Conservation (phyloP, 2,888 invertebrate species). For the Cetonia aurata region DNA sequence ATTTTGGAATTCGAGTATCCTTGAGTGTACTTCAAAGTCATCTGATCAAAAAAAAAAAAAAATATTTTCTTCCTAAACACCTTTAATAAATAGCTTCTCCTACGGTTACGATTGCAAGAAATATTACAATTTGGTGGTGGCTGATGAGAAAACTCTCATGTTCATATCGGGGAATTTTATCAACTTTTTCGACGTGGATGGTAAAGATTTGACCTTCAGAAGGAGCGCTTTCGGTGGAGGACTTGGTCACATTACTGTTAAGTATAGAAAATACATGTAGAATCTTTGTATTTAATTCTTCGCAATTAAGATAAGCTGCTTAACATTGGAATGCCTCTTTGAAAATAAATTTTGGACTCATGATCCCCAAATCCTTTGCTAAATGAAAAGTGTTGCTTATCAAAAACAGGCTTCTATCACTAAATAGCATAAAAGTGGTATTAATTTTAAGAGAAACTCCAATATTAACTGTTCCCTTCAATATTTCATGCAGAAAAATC, state of each 20-base stretch:
- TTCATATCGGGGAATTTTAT: slow-evolving; percentile 88
- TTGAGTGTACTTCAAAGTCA: slow-evolving; percentile 59
- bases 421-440: too few species aligned
- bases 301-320: not conserved
- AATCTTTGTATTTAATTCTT: too few species aligned
- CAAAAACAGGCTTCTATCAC: too few species aligned
- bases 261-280: too few species aligned
- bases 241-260: slow-evolving; percentile 83
- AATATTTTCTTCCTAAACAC: slow-evolving; percentile 12
- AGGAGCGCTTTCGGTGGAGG: slow-evolving; percentile 83
- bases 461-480: not conserved
- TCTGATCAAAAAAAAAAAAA: not conserved
- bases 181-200: slow-evolving; percentile 79
- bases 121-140: slow-evolving; percentile 77
- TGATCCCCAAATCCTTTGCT: too few species aligned
- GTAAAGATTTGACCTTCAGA: slow-evolving; percentile 76
- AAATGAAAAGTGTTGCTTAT: too few species aligned
- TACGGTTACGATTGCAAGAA: slow-evolving; percentile 89
- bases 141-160: slow-evolving; percentile 80
- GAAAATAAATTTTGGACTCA: not conserved
- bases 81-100: slow-evolving; percentile 76
- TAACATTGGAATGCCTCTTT: not conserved
- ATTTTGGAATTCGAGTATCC: slow-evolving; percentile 79
- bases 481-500: slow-evolving; percentile 71
- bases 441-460: too few species aligned